These are phyloP conservation scores for Muscicapa striata DNA, from an alignment of 2,797 vertebrate genomes.

Conservation along the genomic window DNA sequence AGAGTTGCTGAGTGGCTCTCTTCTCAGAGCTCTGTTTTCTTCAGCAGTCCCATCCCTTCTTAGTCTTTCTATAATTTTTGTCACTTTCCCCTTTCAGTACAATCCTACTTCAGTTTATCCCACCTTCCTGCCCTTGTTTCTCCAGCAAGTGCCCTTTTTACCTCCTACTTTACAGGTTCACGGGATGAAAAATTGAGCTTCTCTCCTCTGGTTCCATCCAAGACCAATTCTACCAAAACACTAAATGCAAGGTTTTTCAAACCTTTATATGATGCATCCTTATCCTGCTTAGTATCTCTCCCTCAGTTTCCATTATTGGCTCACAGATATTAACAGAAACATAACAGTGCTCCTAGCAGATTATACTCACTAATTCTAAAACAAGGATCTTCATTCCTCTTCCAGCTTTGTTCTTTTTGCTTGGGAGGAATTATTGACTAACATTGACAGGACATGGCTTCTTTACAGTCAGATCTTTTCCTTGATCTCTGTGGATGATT, in stretches of 20 bases:
- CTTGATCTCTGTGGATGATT: not conserved
- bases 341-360: not conserved
- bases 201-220: not conserved
- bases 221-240: not conserved
- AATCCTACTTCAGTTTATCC: not conserved
- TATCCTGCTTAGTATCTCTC: not conserved
- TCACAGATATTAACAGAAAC: not conserved
- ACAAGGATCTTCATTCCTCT: not conserved
- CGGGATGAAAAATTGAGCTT: not conserved
- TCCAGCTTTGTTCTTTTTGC: not conserved
- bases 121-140: not conserved
- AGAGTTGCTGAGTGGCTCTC: not conserved
- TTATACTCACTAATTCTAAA: not conserved
- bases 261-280: not conserved
- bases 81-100: not conserved
- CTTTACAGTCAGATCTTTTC: not conserved
- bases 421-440: not conserved
- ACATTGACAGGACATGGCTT: accelerated
- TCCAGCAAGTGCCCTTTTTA: not conserved
- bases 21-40: not conserved
- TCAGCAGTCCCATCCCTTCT: not conserved
- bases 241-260: not conserved
- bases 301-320: not conserved
- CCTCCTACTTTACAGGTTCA: not conserved
- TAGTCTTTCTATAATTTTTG: not conserved